These are phyloP conservation scores for Dendrolimus houi DNA, from an alignment of 2,888 invertebrate species.

Conservation along the genomic window DNA sequence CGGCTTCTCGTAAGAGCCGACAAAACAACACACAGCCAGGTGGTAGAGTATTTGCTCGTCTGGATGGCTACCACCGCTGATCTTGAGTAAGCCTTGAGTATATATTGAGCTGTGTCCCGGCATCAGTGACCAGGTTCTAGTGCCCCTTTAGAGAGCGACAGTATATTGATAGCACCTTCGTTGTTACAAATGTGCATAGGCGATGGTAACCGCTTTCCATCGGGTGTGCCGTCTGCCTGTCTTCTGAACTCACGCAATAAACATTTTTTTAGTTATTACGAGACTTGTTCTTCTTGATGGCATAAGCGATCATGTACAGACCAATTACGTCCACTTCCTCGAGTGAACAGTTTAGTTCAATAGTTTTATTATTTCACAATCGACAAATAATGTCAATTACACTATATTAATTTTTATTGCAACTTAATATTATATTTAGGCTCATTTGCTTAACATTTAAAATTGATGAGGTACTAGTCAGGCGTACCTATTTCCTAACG, in stretches of 20 bases:
- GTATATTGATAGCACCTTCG: background rate
- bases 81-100: background rate
- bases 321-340: no score
- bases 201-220: background rate
- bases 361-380: no score
- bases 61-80: background rate
- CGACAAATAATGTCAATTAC: no score
- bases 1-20: background rate
- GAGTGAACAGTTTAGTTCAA: no score
- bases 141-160: background rate
- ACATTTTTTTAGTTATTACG: no score
- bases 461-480: no score
- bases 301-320: no score
- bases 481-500: no score
- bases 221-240: background rate
- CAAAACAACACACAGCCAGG: background rate
- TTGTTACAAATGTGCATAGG: background rate
- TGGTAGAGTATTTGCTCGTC: background rate
- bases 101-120: background rate
- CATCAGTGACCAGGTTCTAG: background rate
- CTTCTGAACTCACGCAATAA: background rate
- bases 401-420: no score
- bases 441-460: no score
- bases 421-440: no score
- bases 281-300: no score